These are phyloP conservation scores for Halichoeres trimaculatus DNA, from an alignment of 2,113 vertebrate genomes.

Conservation along the genomic window DNA sequence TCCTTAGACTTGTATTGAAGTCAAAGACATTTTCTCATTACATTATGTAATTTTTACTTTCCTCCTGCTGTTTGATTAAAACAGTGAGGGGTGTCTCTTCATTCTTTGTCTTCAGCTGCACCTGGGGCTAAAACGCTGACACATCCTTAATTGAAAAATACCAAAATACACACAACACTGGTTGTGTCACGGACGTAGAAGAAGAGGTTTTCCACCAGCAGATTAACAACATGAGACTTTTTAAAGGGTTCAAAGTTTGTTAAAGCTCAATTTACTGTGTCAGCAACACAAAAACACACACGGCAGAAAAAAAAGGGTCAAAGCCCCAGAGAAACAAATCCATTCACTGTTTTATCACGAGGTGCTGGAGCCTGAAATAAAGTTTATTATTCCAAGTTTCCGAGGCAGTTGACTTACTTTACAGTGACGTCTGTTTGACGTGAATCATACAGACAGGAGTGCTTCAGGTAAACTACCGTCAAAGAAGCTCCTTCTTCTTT, in stretches of 20 bases:
- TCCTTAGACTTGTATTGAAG: too few relatives aligned
- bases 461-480: not conserved
- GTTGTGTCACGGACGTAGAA: conserved; percentile 15
- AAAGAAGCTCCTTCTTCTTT: not conserved
- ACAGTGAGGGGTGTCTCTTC: conserved; percentile 18
- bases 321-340: not conserved
- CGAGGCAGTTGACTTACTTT: not conserved
- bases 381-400: conserved; percentile 1
- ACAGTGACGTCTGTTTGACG: not conserved
- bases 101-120: conserved; percentile 33
- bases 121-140: conserved; percentile 33
- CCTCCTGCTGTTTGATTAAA: not conserved
- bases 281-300: not conserved
- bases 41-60: too few relatives aligned
- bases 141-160: too few relatives aligned
- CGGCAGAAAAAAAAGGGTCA: too few relatives aligned
- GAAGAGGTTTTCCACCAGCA: not conserved
- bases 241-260: too few relatives aligned
- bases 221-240: too few relatives aligned
- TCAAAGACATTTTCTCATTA: too few relatives aligned
- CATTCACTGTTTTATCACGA: not conserved
- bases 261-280: too few relatives aligned
- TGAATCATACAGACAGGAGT: not conserved
- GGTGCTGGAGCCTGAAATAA: conserved; percentile 4
- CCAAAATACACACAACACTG: too few relatives aligned